A percentile compares a stretch with the other conserved stretches of the same genome.
Evolutionary conservation across 2,113 vertebrate species (phyloP).

Genomic region (Pterocles burchelli): DNA sequence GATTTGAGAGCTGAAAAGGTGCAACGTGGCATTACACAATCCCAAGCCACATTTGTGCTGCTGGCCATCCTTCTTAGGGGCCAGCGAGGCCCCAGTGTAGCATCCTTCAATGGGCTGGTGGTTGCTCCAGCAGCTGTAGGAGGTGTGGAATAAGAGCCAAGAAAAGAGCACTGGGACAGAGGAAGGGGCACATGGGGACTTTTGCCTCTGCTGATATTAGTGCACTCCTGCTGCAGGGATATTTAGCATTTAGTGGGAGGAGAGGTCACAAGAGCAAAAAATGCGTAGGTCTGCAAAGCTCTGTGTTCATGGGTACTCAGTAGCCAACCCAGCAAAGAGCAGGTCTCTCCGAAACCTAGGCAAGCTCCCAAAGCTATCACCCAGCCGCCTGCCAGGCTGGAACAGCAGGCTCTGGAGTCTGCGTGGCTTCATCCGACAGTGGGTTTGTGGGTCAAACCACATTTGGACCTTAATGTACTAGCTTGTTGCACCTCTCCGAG

Average conservation of each 20-base stretch:
- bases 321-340: background rate
- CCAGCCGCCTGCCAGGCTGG: background rate
- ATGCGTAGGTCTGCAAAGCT: background rate
- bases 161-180: background rate
- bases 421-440: rapidly evolving
- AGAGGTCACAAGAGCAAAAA: background rate
- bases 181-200: background rate
- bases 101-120: background rate
- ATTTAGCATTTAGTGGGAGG: background rate
- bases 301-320: background rate
- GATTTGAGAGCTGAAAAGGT: background rate
- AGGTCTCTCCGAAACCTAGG: background rate
- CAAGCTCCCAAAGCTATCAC: background rate
- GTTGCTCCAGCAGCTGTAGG: background rate
- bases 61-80: background rate
- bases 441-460: background rate
- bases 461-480: background rate
- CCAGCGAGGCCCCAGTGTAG: rapidly evolving
- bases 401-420: background rate
- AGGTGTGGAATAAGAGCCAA: background rate
- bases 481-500: background rate
- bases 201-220: rapidly evolving
- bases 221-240: background rate
- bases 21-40: rapidly evolving
- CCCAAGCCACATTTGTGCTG: background rate